Evolutionary conservation across 2,113 vertebrate species (phyloP).

Genomic region (Arenaria interpres): DNA sequence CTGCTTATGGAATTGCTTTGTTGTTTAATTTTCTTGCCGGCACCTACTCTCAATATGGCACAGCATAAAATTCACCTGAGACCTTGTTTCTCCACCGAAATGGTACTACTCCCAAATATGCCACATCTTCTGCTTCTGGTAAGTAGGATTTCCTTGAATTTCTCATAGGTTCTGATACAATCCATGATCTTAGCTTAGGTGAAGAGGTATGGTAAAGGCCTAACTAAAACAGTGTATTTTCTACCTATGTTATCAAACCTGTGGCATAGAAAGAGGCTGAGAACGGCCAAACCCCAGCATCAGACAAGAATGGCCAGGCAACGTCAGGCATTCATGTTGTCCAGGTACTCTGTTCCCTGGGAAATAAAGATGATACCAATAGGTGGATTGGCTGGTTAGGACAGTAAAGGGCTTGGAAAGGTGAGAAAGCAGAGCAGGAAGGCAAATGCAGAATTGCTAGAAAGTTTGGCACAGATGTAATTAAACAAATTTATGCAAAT

Average conservation of each 20-base stretch:
- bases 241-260: not conserved
- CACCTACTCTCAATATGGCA: not conserved
- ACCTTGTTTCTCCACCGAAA: not conserved
- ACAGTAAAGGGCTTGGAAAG: not conserved
- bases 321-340: not conserved
- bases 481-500: conserved; percentile 25
- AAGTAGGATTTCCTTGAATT: not conserved
- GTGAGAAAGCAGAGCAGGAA: conserved; percentile 10
- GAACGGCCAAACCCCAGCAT: accelerated
- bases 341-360: not conserved
- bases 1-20: not conserved
- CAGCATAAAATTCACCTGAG: not conserved
- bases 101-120: not conserved
- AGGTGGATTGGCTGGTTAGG: not conserved
- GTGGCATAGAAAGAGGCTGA: not conserved
- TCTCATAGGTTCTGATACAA: not conserved
- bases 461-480: not conserved
- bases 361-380: not conserved
- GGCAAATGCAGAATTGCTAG: conserved; percentile 10
- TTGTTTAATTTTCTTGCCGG: not conserved
- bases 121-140: not conserved
- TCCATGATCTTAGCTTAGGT: not conserved
- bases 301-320: too few species aligned
- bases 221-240: not conserved
- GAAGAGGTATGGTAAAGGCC: not conserved